Evolutionary conservation across 2,797 vertebrate genomes (phyloP).

Genomic region (Fistularia tabacaria): DNA sequence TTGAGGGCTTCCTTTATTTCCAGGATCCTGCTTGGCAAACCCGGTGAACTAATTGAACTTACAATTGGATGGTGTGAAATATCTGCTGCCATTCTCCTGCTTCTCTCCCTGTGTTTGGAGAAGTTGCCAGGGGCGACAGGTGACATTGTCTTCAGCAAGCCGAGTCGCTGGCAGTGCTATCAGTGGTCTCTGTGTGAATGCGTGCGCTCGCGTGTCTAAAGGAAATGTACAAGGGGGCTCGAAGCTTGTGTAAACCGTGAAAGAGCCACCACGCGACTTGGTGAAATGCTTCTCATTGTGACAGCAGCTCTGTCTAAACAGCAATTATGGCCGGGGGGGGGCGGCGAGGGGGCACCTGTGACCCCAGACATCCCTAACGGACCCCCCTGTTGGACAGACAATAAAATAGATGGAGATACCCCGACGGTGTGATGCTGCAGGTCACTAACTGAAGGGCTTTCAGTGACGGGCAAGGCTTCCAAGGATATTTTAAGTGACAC

Average conservation of each 20-base stretch:
- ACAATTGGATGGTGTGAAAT: slow-evolving; percentile 10
- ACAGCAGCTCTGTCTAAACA: slow-evolving; percentile 53
- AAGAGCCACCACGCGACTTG: slow-evolving; percentile 40
- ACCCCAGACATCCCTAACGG: too few species aligned
- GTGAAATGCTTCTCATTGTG: slow-evolving; percentile 62
- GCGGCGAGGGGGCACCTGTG: too few species aligned
- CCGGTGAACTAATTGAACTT: slow-evolving; percentile 31
- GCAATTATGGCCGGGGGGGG: too few species aligned
- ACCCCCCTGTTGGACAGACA: too few species aligned
- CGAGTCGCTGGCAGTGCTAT: too few species aligned
- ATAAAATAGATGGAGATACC: slow-evolving; percentile 51
- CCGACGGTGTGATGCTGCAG: slow-evolving; percentile 55
- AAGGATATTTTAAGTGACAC: slow-evolving; percentile 57
- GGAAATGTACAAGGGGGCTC: slow-evolving; percentile 32
- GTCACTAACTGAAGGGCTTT: slow-evolving; percentile 60
- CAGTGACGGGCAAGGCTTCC: slow-evolving; percentile 43
- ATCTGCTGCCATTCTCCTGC: slow-evolving; percentile 19
- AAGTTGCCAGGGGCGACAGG: slow-evolving; percentile 66
- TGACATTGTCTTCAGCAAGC: slow-evolving; percentile 20
- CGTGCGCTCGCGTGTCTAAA: slow-evolving; percentile 27
- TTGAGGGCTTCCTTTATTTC: background rate
- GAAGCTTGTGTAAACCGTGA: slow-evolving; percentile 62
- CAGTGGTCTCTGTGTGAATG: slow-evolving; percentile 24
- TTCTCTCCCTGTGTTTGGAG: slow-evolving; percentile 29
- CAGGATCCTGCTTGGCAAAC: slow-evolving; percentile 9